Conservation (phyloP, 2,113 vertebrate genomes). For the Cygnus atratus region DNA sequence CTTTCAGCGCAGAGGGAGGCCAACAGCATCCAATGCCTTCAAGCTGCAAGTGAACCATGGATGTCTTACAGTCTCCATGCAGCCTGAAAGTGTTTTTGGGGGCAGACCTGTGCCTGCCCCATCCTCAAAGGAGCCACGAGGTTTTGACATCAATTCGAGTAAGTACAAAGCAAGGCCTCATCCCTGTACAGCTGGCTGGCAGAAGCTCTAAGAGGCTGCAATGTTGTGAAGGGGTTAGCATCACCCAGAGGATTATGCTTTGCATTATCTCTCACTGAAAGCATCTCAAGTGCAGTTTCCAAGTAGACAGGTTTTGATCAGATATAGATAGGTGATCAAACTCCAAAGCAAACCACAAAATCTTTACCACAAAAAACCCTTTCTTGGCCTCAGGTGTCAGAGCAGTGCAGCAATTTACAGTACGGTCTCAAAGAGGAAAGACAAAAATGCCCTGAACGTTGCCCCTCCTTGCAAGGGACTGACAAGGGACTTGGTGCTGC, state of each 20-base stretch:
- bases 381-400: neutral
- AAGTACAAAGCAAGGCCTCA: neutral
- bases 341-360: neutral
- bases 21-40: neutral
- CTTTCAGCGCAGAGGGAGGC: neutral
- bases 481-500: neutral
- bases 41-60: neutral
- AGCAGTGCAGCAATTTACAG: neutral
- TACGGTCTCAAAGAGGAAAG: neutral
- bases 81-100: neutral
- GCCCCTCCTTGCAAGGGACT: neutral
- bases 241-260: neutral
- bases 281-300: neutral
- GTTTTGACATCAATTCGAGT: neutral
- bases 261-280: neutral
- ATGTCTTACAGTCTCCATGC: neutral
- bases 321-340: neutral
- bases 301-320: neutral
- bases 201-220: neutral
- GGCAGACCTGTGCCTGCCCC: neutral
- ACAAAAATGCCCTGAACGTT: neutral
- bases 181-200: neutral
- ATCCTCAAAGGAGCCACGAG: neutral
- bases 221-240: rapidly evolving
- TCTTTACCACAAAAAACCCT: neutral